Conservation (phyloP, 1,140 invertebrate species). For the Meloidogyne chitwoodi region DNA sequence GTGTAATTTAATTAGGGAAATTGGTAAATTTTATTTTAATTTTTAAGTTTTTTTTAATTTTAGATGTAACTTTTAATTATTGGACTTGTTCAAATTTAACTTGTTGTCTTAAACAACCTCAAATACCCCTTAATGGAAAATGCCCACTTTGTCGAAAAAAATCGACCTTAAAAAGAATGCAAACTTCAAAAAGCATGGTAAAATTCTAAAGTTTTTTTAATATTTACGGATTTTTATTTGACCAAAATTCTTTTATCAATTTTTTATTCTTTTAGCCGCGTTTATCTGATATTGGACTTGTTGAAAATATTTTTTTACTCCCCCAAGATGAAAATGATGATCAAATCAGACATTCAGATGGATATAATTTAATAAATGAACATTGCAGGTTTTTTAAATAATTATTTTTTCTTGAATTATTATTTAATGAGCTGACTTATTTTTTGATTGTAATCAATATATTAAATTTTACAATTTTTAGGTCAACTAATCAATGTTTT, state of each 20-base stretch:
- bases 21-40: not conserved
- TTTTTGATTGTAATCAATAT: conserved; percentile 4
- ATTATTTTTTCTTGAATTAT: too few relatives aligned
- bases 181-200: conserved; percentile 24
- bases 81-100: conserved; percentile 21
- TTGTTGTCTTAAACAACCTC: conserved; percentile 33
- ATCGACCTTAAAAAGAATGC: not conserved
- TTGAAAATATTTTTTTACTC: conserved; percentile 8
- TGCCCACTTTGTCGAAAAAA: conserved; percentile 37
- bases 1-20: conserved; percentile 17
- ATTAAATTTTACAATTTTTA: too few relatives aligned
- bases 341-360: not conserved
- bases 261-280: not conserved
- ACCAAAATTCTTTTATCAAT: too few relatives aligned
- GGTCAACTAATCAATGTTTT: conserved; percentile 30
- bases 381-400: conserved; percentile 29
- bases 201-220: not conserved
- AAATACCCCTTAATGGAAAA: conserved; percentile 22
- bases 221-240: too few relatives aligned
- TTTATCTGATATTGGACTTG: not conserved
- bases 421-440: not conserved
- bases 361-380: conserved; percentile 2
- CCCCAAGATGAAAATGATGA: not conserved
- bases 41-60: not conserved
- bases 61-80: conserved; percentile 11